phyloP scores from a whole-genome alignment of 2,888 invertebrate genomes.

The Lottia gigantea region DNA sequence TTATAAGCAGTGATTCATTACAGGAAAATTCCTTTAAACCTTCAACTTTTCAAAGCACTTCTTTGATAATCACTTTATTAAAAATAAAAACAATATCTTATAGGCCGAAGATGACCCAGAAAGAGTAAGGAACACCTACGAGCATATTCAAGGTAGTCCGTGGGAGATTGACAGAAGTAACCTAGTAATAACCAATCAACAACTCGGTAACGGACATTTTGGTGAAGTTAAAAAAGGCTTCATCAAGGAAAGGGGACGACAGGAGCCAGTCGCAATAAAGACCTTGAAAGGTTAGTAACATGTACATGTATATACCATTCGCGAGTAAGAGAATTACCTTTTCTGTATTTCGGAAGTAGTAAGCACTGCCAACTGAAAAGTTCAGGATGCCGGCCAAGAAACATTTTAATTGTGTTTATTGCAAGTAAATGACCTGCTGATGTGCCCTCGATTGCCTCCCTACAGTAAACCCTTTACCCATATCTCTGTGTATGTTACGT shows the following conservation, averaged over 20 bases:
- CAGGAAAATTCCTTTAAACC: no score
- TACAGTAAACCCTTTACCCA: no score
- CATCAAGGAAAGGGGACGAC: constrained; percentile 50
- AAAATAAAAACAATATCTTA: background rate
- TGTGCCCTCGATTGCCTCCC: no score
- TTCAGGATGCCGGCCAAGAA: no score
- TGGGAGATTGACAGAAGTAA: constrained; percentile 56
- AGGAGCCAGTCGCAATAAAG: constrained; percentile 57
- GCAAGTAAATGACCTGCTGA: no score
- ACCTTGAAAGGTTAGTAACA: constrained; percentile 51
- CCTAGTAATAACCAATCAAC: constrained; percentile 50
- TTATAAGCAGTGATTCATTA: no score
- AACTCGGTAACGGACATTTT: constrained; percentile 59
- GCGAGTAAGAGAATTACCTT: no score
- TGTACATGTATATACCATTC: background rate
- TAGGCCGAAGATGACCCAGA: constrained; percentile 39
- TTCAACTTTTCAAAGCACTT: no score
- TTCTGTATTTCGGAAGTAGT: no score
- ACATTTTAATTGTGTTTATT: background rate
- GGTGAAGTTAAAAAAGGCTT: constrained; percentile 58
- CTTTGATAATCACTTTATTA: no score
- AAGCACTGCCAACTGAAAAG: no score
- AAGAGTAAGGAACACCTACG: constrained; percentile 50
- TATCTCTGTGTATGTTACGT: no score
- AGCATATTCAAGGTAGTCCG: constrained; percentile 53